A percentile compares a stretch with the other conserved stretches of the same genome.
These are phyloP conservation scores for Copidosoma aretas DNA, from an alignment of 2,888 invertebrate genomes.

Conservation along the genomic window DNA sequence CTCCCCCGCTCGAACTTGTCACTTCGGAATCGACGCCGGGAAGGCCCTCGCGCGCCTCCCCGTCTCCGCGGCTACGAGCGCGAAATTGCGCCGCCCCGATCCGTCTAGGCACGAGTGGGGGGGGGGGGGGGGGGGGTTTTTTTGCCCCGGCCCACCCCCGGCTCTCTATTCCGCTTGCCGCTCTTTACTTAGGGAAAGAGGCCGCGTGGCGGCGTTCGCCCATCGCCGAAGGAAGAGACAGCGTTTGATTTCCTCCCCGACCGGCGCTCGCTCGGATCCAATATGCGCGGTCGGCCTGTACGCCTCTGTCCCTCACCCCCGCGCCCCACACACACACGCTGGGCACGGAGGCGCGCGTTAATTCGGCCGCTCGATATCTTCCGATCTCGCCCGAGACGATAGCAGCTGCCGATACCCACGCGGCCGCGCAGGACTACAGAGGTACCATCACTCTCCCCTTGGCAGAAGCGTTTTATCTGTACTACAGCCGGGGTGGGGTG, in stretches of 20 bases:
- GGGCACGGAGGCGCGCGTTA: background rate
- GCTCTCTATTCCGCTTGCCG: background rate
- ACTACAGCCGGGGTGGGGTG: no score
- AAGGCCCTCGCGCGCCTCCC: conserved; percentile 7
- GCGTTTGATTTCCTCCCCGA: conserved; percentile 9
- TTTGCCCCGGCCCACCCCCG: background rate
- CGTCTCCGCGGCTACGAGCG: conserved; percentile 5
- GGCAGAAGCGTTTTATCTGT: conserved; percentile 39
- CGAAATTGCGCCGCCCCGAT: conserved; percentile 21
- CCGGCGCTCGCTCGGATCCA: background rate
- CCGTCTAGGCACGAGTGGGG: no score
- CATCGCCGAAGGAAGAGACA: conserved; percentile 18
- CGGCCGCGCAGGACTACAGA: conserved; percentile 2
- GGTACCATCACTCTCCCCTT: conserved; percentile 35
- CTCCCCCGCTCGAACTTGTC: conserved; percentile 26
- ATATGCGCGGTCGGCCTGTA: background rate
- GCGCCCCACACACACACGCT: background rate
- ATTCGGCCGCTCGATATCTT: conserved; percentile 6
- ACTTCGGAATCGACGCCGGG: conserved; percentile 37
- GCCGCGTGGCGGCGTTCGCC: conserved; percentile 8
- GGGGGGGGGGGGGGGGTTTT: background rate
- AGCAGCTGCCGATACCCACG: no score
- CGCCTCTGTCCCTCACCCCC: background rate
- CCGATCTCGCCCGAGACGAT: no score
- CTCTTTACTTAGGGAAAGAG: conserved; percentile 26